Evolutionary conservation across 2,888 invertebrate genomes (phyloP), one percentile per base, ranked within the genome.

Genomic region (Myopa tessellatipennis): DNA sequence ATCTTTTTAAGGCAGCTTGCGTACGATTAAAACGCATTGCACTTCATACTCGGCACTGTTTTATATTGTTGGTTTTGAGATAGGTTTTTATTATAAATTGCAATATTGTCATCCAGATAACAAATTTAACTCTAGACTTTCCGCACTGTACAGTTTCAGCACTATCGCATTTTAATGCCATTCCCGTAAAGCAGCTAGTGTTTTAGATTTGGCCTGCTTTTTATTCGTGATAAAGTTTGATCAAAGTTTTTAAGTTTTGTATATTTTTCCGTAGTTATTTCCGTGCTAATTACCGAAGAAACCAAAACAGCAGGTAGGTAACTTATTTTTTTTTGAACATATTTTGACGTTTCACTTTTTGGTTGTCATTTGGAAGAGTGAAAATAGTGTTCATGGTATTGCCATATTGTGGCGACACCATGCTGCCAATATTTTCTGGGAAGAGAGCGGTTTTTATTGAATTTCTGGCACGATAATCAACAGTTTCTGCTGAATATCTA

Each of bases 261-360:
- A 60, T 58, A 68, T 50, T 75, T 74, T 55, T n/a, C 55, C 36
- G 68, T 45, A 26, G 18, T 55, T 70, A 38, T 52, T 70, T 52
- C 36, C 10, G n/a, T 68, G 16, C 52, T 65, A 73, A 76, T 70
- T 77, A 77, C 68, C 68, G 67, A 45, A 72, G 69, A 76, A 75
- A 77, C 60, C 80, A 80, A 81, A 81, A 77, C 80, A 74, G 80
- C 79, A 80, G 72, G 77, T 65, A 80, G 71, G 79, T 81, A 82
- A 81, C 80, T 80, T 82, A 83, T 81, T 81, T 81, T 83, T 82
- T 82, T 81, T 83, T 45, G 26, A 45, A 45, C 10, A 45, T 45
- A 45, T 3, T 45, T 83, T 84, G 84, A 82, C 82, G 80, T 84
- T 84, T 82, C 74, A 68, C 80, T 82, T 79, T 81, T 73, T 36